Evolutionary conservation across 1,140 invertebrate genomes (phyloP).

Genomic region (Microplitis demolitor): DNA sequence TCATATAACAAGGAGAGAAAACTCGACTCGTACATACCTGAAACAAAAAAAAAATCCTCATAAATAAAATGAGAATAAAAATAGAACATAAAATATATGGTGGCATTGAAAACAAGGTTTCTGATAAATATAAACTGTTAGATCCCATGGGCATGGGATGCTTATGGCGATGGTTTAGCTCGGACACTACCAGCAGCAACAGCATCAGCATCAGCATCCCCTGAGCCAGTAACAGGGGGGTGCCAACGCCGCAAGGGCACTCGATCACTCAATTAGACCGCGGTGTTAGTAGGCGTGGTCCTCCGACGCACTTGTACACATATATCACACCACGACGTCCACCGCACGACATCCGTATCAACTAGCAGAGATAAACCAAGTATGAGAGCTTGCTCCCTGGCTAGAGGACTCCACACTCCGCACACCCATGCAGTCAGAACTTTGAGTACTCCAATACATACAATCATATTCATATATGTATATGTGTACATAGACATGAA

Average conservation of each 20-base stretch:
- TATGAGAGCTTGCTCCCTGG: neutral
- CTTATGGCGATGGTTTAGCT: neutral
- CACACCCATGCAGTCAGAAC: too few species aligned
- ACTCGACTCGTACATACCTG: slow-evolving; percentile 8
- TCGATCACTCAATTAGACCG: slow-evolving; percentile 59
- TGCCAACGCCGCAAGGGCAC: slow-evolving; percentile 51
- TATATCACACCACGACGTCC: slow-evolving; percentile 40
- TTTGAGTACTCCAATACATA: neutral
- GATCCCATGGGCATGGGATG: neutral
- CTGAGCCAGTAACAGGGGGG: slow-evolving; percentile 31
- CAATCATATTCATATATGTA: neutral
- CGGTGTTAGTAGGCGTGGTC: slow-evolving; percentile 56
- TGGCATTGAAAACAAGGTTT: neutral
- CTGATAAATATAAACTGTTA: neutral
- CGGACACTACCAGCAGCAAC: neutral
- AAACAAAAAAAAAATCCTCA: slow-evolving; percentile 14
- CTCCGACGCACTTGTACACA: slow-evolving; percentile 49
- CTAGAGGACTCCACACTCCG: neutral
- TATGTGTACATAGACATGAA: slow-evolving; percentile 14
- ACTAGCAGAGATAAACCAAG: neutral
- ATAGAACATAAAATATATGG: neutral
- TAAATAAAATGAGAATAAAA: neutral
- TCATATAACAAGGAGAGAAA: neutral
- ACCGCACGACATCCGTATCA: slow-evolving; percentile 10
- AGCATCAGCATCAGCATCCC: slow-evolving; percentile 6